Evolutionary conservation across 1,140 invertebrate species (phyloP), one percentile per base, ranked within the genome.

Genomic region (Aphaenogaster floridana): DNA sequence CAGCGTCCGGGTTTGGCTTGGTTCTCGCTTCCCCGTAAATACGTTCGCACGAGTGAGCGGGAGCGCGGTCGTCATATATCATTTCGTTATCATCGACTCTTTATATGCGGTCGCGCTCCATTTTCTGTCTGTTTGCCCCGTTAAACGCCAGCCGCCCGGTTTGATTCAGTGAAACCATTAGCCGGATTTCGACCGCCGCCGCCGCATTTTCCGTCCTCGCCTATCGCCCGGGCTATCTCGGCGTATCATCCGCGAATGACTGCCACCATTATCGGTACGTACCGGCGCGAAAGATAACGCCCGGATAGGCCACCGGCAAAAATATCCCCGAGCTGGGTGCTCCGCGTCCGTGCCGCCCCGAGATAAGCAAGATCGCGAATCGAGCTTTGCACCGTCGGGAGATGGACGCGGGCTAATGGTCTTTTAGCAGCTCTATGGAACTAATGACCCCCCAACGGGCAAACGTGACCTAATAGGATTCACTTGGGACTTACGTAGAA

Each of bases 21-120:
- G 63, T 86, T 86, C 93, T 90, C 91, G 89, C 91, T 88, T 79
- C 78, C 87, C 80, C 74, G 83, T 68, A 79, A 45, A 66, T 79
- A 79, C 45, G 36, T 81, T 71, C 66, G 78, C 64, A 45, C 63
- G 77, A 50, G 17, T 42, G 28, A 79, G 36, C 52, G 59, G 28
- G 90, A 90, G 94, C 94, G 89, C 91, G 91, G 90, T 57, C 94
- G 94, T 94, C 95, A 94, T 95, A 95, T 95, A 95, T 95, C 95
- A 95, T 95, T 95, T 94, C 94, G 95, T 95, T 95, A 95, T 95
- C 95, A 95, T 95, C 95, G 95, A 95, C 95, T 95, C 95, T 95
- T 95, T 95, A 95, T 95, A 95, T 95, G 95, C 94, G 95, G 95
- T 95, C 94, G 95, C 93, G 95, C 95, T 95, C 95, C 94, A 95